Conservation (phyloP, 2,888 invertebrate species). For the Limulus polyphemus region DNA sequence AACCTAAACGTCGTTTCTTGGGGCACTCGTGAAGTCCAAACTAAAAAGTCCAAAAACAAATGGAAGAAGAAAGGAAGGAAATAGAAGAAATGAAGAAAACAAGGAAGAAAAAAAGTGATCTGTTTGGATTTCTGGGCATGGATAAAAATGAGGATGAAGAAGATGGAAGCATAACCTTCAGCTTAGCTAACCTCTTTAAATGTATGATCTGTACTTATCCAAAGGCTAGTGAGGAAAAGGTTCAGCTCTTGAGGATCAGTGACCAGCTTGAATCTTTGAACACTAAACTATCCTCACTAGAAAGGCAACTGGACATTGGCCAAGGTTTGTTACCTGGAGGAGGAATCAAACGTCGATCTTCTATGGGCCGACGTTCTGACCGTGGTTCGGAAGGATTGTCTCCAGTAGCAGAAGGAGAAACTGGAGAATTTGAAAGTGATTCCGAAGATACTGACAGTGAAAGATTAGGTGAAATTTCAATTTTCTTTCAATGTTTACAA, state of each 20-base stretch:
- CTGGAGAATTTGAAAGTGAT: slow-evolving; percentile 15
- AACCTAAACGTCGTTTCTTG: slow-evolving; percentile 87
- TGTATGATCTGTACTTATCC: slow-evolving; percentile 82
- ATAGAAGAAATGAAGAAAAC: slow-evolving; percentile 58
- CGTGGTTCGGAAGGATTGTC: slow-evolving; percentile 11
- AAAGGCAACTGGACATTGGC: slow-evolving; percentile 15
- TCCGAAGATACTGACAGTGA: slow-evolving; percentile 15
- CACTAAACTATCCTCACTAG: slow-evolving; percentile 23
- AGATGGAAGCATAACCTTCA: slow-evolving; percentile 79
- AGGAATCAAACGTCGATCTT: slow-evolving; percentile 6
- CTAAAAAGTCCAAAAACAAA: slow-evolving; percentile 86
- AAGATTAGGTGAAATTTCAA: slow-evolving; percentile 9
- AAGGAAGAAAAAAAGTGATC: slow-evolving; percentile 39
- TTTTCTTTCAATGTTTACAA: no score
- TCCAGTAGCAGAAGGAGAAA: slow-evolving; percentile 14
- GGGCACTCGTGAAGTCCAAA: slow-evolving; percentile 77
- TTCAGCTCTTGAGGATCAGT: slow-evolving; percentile 47
- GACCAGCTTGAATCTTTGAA: slow-evolving; percentile 40
- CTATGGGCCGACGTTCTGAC: slow-evolving; percentile 12
- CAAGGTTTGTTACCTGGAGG: slow-evolving; percentile 11
- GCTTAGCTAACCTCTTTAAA: slow-evolving; percentile 75
- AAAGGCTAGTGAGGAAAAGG: slow-evolving; percentile 76
- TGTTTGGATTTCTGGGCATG: slow-evolving; percentile 17
- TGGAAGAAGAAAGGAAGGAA: slow-evolving; percentile 48
- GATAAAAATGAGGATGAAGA: slow-evolving; percentile 45